phyloP scores from a whole-genome alignment of 2,888 invertebrate species.

The Sinelater perroti region DNA sequence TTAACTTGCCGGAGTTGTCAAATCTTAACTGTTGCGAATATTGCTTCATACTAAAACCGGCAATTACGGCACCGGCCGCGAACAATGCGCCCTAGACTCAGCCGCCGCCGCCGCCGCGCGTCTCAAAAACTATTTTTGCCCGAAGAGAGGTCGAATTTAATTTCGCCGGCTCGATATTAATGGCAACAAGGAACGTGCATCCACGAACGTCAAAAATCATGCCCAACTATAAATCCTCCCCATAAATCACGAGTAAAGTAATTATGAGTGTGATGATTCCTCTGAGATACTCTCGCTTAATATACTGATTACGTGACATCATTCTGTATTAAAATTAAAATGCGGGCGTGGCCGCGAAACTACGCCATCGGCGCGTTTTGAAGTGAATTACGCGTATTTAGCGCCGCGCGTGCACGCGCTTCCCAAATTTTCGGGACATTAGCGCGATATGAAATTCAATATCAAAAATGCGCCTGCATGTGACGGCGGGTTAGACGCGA shows the following conservation, averaged over 20 bases:
- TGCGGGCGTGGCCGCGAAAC: constrained; percentile 48
- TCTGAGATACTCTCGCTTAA: constrained; percentile 56
- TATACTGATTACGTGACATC: constrained; percentile 59
- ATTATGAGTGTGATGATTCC: constrained; percentile 57
- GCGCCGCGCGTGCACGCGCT: not conserved
- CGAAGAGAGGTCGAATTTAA: constrained; percentile 1
- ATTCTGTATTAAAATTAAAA: constrained; percentile 59
- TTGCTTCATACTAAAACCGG: constrained; percentile 36
- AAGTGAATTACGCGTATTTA: constrained; percentile 27
- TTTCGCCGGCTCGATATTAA: constrained; percentile 23
- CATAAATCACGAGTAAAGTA: constrained; percentile 55
- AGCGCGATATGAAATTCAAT: constrained; percentile 17
- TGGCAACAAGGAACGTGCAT: constrained; percentile 34
- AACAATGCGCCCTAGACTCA: constrained; percentile 28
- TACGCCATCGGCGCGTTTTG: constrained; percentile 42
- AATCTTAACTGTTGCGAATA: constrained; percentile 45
- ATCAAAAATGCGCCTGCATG: constrained; percentile 32
- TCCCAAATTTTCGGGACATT: not conserved
- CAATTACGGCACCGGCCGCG: constrained; percentile 31
- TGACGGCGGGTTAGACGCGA: constrained; percentile 19
- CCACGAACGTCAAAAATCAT: constrained; percentile 33
- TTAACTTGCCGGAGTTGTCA: constrained; percentile 46
- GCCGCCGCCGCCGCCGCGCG: too few relatives aligned
- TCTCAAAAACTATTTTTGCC: constrained; percentile 31
- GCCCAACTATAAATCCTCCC: constrained; percentile 38